These are phyloP conservation scores for Polyergus mexicanus DNA, from an alignment of 1,140 invertebrate genomes.

Conservation along the genomic window DNA sequence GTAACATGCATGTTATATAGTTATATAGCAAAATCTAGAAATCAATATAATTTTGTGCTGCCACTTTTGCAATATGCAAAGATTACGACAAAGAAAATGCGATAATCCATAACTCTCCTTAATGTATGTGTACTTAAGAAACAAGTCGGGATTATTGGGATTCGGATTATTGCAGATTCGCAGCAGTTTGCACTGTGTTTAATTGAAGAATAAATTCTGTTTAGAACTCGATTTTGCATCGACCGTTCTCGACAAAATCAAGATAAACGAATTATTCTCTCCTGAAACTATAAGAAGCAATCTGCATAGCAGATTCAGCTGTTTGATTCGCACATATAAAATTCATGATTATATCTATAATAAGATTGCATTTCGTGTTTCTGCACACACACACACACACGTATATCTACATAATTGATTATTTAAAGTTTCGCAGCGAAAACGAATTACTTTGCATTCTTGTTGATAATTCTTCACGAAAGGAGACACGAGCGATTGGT, in stretches of 20 bases:
- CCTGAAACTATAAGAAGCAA: not conserved
- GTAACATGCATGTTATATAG: not conserved
- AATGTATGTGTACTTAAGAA: not conserved
- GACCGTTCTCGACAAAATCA: not conserved
- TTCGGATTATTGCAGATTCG: not conserved
- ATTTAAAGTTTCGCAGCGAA: not conserved
- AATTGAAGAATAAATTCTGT: constrained; percentile 24
- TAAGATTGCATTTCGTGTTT: not conserved
- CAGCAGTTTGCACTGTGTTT: not conserved
- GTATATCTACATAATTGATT: not conserved
- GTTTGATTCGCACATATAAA: constrained; percentile 6
- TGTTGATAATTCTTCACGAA: constrained; percentile 1
- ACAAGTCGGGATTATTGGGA: not conserved
- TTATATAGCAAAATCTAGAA: not conserved
- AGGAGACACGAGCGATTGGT: not conserved
- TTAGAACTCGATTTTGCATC: not conserved
- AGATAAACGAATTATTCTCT: constrained; percentile 16
- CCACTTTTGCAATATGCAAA: not conserved
- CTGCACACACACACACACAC: no score
- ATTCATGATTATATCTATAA: not conserved
- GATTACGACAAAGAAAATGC: not conserved
- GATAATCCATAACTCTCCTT: not conserved
- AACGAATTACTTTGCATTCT: not conserved
- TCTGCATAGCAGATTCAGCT: not conserved
- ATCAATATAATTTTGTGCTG: not conserved